phyloP scores from a whole-genome alignment of 53 echinoderm and acorn worm species.

The Mesocentrotus franciscanus region DNA sequence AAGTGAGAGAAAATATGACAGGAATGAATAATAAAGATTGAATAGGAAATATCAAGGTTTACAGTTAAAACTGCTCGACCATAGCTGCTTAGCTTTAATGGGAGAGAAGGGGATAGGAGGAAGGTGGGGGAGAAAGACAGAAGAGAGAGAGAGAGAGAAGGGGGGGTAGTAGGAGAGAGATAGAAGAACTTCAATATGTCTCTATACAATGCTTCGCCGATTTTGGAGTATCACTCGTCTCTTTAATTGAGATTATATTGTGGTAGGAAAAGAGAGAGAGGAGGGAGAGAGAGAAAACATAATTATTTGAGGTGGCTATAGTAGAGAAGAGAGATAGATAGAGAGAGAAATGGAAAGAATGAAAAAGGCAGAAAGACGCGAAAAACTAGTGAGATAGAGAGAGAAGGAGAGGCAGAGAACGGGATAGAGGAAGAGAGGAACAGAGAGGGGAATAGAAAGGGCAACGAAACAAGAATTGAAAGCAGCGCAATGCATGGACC shows the following conservation, averaged over 20 bases:
- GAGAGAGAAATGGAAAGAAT: not conserved
- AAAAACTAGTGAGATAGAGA: not conserved
- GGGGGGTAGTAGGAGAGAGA: not conserved
- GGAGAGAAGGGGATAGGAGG: not conserved
- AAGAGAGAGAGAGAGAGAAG: too few relatives aligned
- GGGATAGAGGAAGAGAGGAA: not conserved
- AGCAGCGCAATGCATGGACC: conserved; percentile 40
- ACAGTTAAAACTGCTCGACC: too few relatives aligned
- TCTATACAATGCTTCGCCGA: too few relatives aligned
- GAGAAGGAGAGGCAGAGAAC: not conserved
- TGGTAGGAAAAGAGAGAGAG: not conserved
- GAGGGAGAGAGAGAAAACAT: not conserved
- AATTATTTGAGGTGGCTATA: too few relatives aligned
- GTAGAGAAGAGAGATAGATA: not conserved
- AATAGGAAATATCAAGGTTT: too few relatives aligned
- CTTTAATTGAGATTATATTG: too few relatives aligned
- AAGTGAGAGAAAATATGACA: too few relatives aligned
- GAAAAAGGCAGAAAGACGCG: not conserved
- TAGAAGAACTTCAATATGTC: too few relatives aligned
- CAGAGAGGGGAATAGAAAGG: conserved; percentile 27
- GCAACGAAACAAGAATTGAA: conserved; percentile 57
- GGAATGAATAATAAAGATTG: too few relatives aligned
- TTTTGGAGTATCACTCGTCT: too few relatives aligned
- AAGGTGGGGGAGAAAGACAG: not conserved
- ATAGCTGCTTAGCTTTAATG: not conserved